Conservation (phyloP, 1,140 invertebrate species). For the Cyclargus thomasi region DNA sequence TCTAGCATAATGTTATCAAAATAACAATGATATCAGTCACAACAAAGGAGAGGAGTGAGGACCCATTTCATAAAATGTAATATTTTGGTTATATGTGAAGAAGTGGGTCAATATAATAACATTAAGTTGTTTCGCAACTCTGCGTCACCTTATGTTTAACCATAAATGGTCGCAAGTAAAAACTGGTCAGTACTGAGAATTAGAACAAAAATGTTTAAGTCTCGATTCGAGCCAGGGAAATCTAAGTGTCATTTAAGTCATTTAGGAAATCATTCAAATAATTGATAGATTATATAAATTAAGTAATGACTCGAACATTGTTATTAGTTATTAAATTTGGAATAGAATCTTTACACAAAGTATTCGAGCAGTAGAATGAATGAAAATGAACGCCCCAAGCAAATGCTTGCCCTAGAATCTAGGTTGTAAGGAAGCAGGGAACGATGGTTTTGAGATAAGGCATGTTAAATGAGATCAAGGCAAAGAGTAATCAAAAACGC, state of each 20-base stretch:
- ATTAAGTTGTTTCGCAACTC: not conserved
- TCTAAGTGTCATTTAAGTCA: not conserved
- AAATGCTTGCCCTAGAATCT: not conserved
- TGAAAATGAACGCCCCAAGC: not conserved
- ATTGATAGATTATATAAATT: not conserved
- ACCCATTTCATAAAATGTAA: not conserved
- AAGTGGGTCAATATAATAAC: slow-evolving; percentile 7
- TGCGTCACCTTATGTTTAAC: not conserved
- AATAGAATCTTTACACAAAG: too few species aligned
- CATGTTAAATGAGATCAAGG: slow-evolving; percentile 26
- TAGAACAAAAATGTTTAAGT: slow-evolving; percentile 7
- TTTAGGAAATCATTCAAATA: not conserved
- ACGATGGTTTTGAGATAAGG: slow-evolving; percentile 10
- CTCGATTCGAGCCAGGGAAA: not conserved
- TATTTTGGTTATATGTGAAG: not conserved
- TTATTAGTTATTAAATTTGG: too few species aligned
- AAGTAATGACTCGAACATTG: too few species aligned
- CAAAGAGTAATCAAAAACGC: slow-evolving; percentile 49
- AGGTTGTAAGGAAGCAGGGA: not conserved
- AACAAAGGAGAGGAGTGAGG: too few species aligned
- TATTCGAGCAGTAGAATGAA: not conserved
- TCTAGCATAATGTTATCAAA: not conserved
- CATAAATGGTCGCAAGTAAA: not conserved
- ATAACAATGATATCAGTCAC: not conserved
- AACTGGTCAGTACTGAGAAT: not conserved